phyloP scores from a whole-genome alignment of 2,113 vertebrate species.

The Syngnathus typhle region DNA sequence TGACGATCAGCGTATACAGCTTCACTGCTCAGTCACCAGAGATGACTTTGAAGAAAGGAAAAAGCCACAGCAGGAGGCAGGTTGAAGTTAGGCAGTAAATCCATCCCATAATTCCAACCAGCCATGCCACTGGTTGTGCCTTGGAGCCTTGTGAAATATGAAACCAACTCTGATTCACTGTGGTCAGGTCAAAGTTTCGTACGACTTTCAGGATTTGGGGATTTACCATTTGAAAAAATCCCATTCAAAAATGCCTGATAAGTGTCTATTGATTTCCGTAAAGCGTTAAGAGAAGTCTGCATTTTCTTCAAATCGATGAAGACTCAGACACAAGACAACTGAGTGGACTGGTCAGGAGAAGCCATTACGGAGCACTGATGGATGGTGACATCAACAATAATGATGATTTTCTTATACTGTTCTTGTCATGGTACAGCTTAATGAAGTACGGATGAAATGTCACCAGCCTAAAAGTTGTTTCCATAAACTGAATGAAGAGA shows the following conservation, averaged over 20 bases:
- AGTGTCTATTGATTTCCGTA: conserved; percentile 52
- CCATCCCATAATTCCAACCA: conserved; percentile 25
- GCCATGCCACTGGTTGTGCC: conserved; percentile 14
- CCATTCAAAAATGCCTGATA: conserved; percentile 41
- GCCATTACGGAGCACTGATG: conserved; percentile 2
- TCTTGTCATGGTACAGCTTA: background rate
- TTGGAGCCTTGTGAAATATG: background rate
- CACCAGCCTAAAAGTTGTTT: conserved; percentile 38
- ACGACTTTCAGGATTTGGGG: conserved; percentile 53
- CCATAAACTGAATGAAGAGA: conserved; percentile 46
- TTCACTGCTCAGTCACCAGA: conserved; percentile 41
- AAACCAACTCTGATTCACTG: background rate
- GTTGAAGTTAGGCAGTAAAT: conserved; percentile 27
- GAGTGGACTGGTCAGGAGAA: too few relatives aligned
- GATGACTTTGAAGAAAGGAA: conserved; percentile 20
- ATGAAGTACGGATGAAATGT: conserved; percentile 37
- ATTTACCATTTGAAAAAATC: conserved; percentile 31
- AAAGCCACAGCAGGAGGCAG: conserved; percentile 8
- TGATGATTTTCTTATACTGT: background rate
- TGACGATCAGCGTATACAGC: conserved; percentile 31
- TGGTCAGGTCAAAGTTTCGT: background rate
- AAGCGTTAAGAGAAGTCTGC: conserved; percentile 38
- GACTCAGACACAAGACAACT: conserved; percentile 12
- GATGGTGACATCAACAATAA: background rate
- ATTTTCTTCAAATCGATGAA: conserved; percentile 56